A percentile compares a stretch with the other conserved stretches of the same genome.
Conservation (phyloP, 2,113 vertebrate genomes). For the Dicrurus megarhynchus region DNA sequence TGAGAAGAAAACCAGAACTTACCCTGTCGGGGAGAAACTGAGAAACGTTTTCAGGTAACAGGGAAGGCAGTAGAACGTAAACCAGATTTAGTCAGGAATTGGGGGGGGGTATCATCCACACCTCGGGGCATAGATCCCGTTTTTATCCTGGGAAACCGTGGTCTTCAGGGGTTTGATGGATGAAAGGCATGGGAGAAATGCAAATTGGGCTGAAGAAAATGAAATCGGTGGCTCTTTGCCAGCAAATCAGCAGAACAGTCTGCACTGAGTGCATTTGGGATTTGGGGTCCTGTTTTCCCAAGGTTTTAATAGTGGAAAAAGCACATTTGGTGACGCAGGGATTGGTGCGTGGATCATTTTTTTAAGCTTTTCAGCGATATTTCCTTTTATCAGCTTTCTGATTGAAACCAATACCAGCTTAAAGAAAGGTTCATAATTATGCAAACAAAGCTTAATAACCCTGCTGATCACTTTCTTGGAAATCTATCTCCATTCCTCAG, state of each 20-base stretch:
- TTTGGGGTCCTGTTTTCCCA: neutral
- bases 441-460: neutral
- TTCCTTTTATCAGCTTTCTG: neutral
- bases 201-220: neutral
- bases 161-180: neutral
- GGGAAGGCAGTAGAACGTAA: neutral
- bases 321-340: neutral
- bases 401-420: neutral
- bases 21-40: slow-evolving; percentile 83
- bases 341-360: neutral
- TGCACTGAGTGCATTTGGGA: neutral
- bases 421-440: neutral
- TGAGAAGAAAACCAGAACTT: slow-evolving; percentile 85
- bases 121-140: neutral
- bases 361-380: neutral
- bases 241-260: neutral
- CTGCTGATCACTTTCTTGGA: neutral
- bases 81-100: neutral
- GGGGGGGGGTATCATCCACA: neutral
- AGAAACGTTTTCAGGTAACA: slow-evolving; percentile 84
- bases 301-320: neutral
- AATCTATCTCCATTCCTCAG: neutral
- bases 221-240: neutral
- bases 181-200: neutral
- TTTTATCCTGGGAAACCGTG: neutral